These are phyloP conservation scores for Burhinus bistriatus DNA, from an alignment of 2,113 vertebrate species.

Conservation along the genomic window DNA sequence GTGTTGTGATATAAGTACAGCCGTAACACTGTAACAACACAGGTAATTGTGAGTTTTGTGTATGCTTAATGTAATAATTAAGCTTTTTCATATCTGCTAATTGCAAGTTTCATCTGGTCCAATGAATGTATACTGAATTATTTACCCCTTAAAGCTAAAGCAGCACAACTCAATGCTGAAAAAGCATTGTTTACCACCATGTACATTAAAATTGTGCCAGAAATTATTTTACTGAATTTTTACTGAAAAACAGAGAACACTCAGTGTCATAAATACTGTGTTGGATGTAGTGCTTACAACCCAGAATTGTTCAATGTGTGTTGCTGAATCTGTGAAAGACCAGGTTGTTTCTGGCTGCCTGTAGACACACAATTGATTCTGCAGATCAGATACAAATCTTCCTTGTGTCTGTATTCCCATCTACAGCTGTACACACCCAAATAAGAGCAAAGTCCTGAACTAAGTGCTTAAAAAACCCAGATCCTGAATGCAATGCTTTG, in stretches of 20 bases:
- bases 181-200: neutral
- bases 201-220: neutral
- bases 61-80: neutral
- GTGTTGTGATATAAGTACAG: neutral
- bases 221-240: neutral
- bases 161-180: neutral
- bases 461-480: neutral
- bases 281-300: neutral
- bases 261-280: neutral
- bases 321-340: neutral
- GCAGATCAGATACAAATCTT: neutral
- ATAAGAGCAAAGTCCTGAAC: neutral
- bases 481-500: neutral
- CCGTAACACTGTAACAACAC: neutral
- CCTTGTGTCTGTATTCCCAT: neutral
- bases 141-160: neutral
- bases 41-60: neutral
- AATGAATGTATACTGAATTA: neutral
- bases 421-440: neutral
- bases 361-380: neutral
- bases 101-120: neutral
- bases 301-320: accelerated
- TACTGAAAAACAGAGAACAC: neutral
- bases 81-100: neutral
- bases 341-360: neutral